These are phyloP conservation scores for Syrista parreyssii DNA, from an alignment of 2,888 invertebrate genomes.

Conservation along the genomic window DNA sequence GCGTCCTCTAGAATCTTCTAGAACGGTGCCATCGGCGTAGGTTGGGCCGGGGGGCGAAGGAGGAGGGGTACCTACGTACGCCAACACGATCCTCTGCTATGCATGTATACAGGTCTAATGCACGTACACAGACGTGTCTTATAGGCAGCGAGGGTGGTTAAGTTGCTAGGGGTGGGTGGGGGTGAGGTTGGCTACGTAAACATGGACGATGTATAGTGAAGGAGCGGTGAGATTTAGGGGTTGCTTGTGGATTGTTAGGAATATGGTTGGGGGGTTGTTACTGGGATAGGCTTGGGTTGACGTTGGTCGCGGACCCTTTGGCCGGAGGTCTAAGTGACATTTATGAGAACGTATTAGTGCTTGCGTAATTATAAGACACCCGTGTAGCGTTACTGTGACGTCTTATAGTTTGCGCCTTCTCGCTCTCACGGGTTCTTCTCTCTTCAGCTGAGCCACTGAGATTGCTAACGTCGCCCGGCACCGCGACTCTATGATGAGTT, in stretches of 20 bases:
- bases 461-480: neutral
- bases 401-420: neutral
- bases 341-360: conserved; percentile 47
- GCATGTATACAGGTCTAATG: no score
- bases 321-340: conserved; percentile 38
- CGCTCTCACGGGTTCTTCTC: no score
- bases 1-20: no score
- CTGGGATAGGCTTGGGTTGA: conserved; percentile 22
- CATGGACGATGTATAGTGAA: neutral
- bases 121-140: no score
- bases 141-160: no score
- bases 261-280: conserved; percentile 5
- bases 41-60: no score
- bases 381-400: conserved; percentile 8
- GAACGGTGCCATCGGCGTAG: no score
- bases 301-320: conserved; percentile 21
- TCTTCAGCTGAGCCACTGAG: neutral
- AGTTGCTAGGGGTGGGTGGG: neutral
- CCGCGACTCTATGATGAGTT: conserved; percentile 1
- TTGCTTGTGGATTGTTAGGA: neutral
- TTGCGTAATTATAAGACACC: conserved; percentile 44
- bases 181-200: neutral
- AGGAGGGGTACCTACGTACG: no score
- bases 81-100: no score
- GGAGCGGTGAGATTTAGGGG: conserved; percentile 6